Percentiles rank a stretch among this genome's conserved stretches.
These are phyloP conservation scores for Myrmecophaga tridactyla DNA, from an alignment of 2,113 vertebrate genomes.

Conservation along the genomic window DNA sequence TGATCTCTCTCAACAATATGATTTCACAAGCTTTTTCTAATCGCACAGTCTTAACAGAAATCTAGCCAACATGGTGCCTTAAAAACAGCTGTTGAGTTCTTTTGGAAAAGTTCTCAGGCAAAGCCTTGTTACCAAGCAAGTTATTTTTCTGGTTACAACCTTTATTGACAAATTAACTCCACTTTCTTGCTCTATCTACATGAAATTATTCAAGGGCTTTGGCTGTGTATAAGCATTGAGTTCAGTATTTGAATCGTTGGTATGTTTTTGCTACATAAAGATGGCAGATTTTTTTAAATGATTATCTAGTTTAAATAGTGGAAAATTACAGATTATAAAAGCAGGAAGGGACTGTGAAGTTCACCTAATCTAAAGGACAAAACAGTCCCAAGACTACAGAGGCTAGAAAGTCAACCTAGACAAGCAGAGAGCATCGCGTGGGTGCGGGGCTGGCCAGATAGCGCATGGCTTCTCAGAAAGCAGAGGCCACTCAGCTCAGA, in stretches of 20 bases:
- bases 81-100: neutral
- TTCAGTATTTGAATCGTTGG: neutral
- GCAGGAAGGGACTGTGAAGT: neutral
- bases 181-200: neutral
- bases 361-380: neutral
- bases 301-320: neutral
- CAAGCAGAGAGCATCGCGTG: neutral
- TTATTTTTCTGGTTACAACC: neutral
- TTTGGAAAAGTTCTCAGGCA: neutral
- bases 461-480: accelerated
- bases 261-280: slow-evolving; percentile 2
- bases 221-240: neutral
- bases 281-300: neutral
- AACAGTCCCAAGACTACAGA: neutral
- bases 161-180: neutral
- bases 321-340: neutral
- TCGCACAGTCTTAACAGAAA: neutral
- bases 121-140: neutral
- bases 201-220: neutral
- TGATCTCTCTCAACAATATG: neutral
- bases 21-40: neutral
- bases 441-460: neutral
- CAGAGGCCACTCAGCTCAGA: neutral
- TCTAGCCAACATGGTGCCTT: neutral
- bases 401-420: neutral